Conservation (phyloP, 2,113 vertebrate genomes). For the Eidolon helvum region DNA sequence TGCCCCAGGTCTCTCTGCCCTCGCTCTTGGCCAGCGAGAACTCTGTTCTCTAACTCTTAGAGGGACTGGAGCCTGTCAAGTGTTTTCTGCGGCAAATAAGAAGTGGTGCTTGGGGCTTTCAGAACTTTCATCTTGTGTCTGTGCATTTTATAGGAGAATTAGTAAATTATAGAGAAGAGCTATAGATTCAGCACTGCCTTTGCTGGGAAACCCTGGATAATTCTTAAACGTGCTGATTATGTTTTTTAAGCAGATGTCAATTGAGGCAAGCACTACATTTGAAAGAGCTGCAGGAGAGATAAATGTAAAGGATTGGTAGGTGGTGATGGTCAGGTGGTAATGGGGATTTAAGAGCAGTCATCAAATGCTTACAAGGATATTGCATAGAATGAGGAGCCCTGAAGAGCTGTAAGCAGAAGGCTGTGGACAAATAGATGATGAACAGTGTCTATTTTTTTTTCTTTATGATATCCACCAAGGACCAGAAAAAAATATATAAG, state of each 20-base stretch:
- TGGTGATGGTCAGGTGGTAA: conserved; percentile 36
- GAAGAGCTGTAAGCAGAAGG: conserved; percentile 18
- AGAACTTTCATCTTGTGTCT: background rate
- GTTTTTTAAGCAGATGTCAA: conserved; percentile 36
- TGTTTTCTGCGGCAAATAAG: conserved; percentile 1
- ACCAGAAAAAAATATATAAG: background rate
- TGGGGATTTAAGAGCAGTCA: background rate
- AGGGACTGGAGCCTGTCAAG: background rate
- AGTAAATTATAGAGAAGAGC: background rate
- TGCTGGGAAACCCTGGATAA: background rate
- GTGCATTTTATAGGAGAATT: conserved; percentile 28
- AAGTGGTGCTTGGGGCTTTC: background rate
- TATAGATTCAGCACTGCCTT: background rate
- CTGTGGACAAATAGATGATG: background rate
- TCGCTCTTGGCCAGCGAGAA: background rate
- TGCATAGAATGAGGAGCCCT: background rate
- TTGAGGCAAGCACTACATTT: background rate
- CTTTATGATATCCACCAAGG: background rate
- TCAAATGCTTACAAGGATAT: background rate
- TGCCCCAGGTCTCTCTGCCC: background rate
- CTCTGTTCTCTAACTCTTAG: background rate
- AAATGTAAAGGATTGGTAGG: background rate
- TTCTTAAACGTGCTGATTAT: conserved; percentile 35
- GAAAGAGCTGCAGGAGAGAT: background rate
- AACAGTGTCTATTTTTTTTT: background rate